Percentiles rank a stretch among this genome's conserved stretches.
These are phyloP conservation scores for Heliconius cydno DNA, from an alignment of 2,888 invertebrate genomes.

Conservation along the genomic window DNA sequence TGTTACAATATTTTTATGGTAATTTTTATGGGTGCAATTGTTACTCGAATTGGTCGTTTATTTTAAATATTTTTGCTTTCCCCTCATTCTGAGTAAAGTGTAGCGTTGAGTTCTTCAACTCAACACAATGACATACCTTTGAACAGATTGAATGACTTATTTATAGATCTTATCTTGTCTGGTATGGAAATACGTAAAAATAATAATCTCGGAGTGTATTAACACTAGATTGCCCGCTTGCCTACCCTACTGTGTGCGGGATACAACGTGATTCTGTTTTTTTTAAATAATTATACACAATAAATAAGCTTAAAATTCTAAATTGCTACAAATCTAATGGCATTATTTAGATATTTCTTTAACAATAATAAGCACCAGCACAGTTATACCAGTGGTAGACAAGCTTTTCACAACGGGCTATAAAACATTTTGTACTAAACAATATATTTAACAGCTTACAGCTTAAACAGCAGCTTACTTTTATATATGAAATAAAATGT, in stretches of 20 bases:
- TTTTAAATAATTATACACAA: too few relatives aligned
- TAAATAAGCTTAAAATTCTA: neutral
- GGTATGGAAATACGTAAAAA: too few relatives aligned
- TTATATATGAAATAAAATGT: neutral
- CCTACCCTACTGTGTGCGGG: too few relatives aligned
- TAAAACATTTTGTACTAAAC: constrained; percentile 19
- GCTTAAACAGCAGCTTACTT: constrained; percentile 4
- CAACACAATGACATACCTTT: too few relatives aligned
- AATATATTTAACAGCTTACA: constrained; percentile 12
- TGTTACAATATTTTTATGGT: neutral
- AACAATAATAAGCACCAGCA: neutral
- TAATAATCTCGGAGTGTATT: too few relatives aligned
- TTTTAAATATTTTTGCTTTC: too few relatives aligned
- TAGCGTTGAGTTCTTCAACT: too few relatives aligned
- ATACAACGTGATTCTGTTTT: too few relatives aligned
- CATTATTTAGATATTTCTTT: neutral
- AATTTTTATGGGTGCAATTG: neutral
- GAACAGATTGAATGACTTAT: too few relatives aligned
- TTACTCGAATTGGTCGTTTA: neutral
- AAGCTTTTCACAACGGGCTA: neutral
- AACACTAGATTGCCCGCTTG: too few relatives aligned
- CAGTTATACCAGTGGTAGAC: neutral
- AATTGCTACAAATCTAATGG: neutral
- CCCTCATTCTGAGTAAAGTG: too few relatives aligned
- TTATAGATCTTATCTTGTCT: too few relatives aligned